A percentile compares a stretch with the other conserved stretches of the same genome.
Conservation (phyloP, 37 sponge, comb jelly and placozoan genomes). For the Corticium candelabrum region DNA sequence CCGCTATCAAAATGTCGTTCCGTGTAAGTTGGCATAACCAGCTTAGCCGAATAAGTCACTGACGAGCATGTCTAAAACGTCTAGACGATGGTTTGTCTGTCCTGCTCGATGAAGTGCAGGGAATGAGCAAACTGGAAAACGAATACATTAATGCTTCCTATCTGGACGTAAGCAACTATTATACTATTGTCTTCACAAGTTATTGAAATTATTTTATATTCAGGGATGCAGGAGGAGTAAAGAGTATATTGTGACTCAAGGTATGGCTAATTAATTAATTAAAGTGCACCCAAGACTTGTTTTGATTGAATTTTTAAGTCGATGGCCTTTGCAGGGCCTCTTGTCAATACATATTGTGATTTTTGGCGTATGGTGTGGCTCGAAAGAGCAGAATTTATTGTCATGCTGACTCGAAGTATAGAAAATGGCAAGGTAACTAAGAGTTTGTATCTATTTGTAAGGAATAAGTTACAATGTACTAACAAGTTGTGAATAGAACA, state of each 20-base stretch:
- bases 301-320: background rate
- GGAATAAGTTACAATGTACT: too few species aligned
- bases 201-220: too few species aligned
- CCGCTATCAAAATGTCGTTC: too few species aligned
- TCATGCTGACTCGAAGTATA: background rate
- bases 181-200: too few species aligned
- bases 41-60: too few species aligned
- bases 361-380: background rate
- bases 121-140: background rate
- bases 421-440: background rate
- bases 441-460: conserved; percentile 2
- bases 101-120: background rate
- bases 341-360: background rate
- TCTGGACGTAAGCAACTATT: background rate
- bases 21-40: too few species aligned
- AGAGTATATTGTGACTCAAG: too few species aligned
- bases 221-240: too few species aligned
- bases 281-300: too few species aligned
- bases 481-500: too few species aligned
- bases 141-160: background rate
- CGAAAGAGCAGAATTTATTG: background rate
- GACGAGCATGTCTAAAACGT: too few species aligned
- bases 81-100: background rate
- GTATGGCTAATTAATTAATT: too few species aligned
- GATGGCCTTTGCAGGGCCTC: background rate